phyloP scores from a whole-genome alignment of 92 coral and sea anemone genomes.

The Plumapathes pennacea region DNA sequence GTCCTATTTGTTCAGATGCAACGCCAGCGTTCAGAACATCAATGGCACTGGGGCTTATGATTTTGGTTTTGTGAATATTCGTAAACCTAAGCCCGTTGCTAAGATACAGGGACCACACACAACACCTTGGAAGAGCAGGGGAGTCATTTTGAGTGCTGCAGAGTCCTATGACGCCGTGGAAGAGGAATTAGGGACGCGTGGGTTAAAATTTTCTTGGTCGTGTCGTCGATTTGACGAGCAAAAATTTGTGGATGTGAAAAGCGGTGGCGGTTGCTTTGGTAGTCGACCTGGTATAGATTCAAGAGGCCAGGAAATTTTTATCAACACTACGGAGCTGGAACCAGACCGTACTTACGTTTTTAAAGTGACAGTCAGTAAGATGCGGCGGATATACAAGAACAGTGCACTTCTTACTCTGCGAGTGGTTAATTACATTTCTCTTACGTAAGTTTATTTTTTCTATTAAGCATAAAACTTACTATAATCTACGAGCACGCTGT shows the following conservation, averaged over 20 bases:
- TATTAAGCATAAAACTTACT: too few species aligned
- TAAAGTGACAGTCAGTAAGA: too few species aligned
- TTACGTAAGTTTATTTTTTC: too few species aligned
- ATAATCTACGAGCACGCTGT: too few species aligned
- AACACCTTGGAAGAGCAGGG: slow-evolving; percentile 27
- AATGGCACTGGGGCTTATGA: slow-evolving; percentile 31
- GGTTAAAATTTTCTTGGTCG: slow-evolving; percentile 30
- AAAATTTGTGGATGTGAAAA: slow-evolving; percentile 5
- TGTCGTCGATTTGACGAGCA: slow-evolving; percentile 15
- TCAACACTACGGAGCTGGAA: slow-evolving; percentile 48
- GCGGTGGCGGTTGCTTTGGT: slow-evolving; percentile 61
- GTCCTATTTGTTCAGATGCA: slow-evolving; percentile 19
- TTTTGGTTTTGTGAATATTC: slow-evolving; percentile 52
- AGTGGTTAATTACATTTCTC: too few species aligned
- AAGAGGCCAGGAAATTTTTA: slow-evolving; percentile 3
- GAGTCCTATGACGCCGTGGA: slow-evolving; percentile 17
- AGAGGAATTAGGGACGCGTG: background rate
- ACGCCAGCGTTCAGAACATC: background rate
- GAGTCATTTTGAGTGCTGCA: slow-evolving; percentile 6
- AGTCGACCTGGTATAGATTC: slow-evolving; percentile 42
- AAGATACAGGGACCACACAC: slow-evolving; percentile 31
- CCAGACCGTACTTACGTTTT: slow-evolving; percentile 46
- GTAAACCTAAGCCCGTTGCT: slow-evolving; percentile 47
- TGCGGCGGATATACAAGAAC: too few species aligned
- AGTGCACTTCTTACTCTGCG: too few species aligned